These are phyloP conservation scores for Sebastolobus altivelis DNA, from an alignment of 2,797 vertebrate species.

Conservation along the genomic window DNA sequence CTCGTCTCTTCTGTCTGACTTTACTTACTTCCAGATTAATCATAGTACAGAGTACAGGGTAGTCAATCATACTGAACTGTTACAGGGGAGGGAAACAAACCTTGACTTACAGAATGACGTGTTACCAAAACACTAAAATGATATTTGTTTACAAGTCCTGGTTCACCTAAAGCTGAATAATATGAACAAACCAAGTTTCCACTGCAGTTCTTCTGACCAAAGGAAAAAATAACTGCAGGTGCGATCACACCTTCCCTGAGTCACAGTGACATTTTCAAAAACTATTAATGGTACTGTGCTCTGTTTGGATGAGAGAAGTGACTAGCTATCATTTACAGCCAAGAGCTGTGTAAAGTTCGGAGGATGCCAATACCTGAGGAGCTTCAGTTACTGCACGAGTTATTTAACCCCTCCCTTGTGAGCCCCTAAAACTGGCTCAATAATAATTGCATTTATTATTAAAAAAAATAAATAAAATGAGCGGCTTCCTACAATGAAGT, in stretches of 20 bases:
- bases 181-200: constrained; percentile 3
- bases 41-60: neutral
- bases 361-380: constrained; percentile 42
- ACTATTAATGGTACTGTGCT: constrained; percentile 6
- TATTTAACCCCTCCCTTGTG: constrained; percentile 41
- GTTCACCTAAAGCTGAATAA: neutral
- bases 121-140: neutral
- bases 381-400: constrained; percentile 33
- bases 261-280: constrained; percentile 52
- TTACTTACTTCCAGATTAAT: constrained; percentile 4
- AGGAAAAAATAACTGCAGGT: constrained; percentile 17
- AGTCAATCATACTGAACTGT: neutral
- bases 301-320: neutral
- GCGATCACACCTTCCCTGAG: constrained; percentile 16
- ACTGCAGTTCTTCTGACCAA: neutral
- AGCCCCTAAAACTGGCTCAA: neutral
- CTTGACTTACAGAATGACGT: neutral
- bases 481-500: neutral
- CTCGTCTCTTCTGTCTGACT: neutral
- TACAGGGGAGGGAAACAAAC: constrained; percentile 1
- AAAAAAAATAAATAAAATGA: neutral
- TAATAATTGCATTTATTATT: neutral
- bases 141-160: neutral
- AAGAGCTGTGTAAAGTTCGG: constrained; percentile 24
- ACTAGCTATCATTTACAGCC: neutral